Conservation (phyloP, 2,797 vertebrate genomes). For the Acanthurus leucopareius region DNA sequence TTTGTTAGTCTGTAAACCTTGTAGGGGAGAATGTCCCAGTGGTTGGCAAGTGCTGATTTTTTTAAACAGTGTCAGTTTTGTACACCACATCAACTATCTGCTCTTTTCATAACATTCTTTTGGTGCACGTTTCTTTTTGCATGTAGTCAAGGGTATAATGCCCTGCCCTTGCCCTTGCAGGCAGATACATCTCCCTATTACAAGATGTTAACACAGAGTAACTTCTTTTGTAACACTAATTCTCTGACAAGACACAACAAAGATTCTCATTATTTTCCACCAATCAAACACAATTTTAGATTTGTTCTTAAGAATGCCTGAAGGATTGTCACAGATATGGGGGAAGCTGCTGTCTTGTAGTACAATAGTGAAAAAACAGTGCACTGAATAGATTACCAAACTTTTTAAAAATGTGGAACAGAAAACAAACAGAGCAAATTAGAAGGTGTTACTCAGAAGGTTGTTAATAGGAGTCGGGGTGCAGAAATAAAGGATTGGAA, state of each 20-base stretch:
- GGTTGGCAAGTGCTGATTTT: slow-evolving; percentile 65
- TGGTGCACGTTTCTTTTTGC: slow-evolving; percentile 33
- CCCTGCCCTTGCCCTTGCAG: no score
- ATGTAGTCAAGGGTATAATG: slow-evolving; percentile 20
- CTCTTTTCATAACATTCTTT: slow-evolving; percentile 48
- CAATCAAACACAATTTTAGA: not conserved
- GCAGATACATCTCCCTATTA: not conserved
- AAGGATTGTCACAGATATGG: not conserved
- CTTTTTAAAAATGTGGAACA: not conserved
- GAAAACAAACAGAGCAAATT: not conserved
- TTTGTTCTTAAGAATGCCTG: not conserved
- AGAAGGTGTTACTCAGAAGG: not conserved
- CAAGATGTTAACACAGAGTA: not conserved
- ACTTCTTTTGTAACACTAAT: not conserved
- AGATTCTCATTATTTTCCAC: not conserved
- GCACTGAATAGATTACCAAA: not conserved
- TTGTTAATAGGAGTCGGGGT: not conserved
- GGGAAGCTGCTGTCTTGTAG: not conserved
- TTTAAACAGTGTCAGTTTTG: slow-evolving; percentile 70
- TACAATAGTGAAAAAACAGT: not conserved
- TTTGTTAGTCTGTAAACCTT: slow-evolving; percentile 93
- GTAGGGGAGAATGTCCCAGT: slow-evolving; percentile 87
- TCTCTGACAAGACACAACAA: slow-evolving; percentile 2
- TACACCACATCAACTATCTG: slow-evolving; percentile 62
- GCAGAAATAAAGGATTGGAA: no score